phyloP scores from a whole-genome alignment of 1,140 invertebrate genomes.

The Drosophila auraria region DNA sequence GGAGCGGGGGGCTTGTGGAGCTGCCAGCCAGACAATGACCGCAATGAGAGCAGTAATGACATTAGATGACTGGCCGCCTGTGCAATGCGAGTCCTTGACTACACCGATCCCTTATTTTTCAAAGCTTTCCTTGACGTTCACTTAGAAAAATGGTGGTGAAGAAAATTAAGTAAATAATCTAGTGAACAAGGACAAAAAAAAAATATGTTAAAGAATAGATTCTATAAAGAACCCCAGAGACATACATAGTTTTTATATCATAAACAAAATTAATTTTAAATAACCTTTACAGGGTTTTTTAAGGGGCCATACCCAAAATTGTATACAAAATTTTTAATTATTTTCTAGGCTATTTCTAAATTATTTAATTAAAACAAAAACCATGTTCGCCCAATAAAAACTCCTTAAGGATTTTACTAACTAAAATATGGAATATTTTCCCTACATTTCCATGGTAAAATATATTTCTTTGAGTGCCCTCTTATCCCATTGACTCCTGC shows the following conservation, averaged over 20 bases:
- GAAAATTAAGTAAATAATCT: not conserved
- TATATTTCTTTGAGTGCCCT: conserved; percentile 12
- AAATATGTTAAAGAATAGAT: not conserved
- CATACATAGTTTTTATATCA: no score
- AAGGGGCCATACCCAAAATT: no score
- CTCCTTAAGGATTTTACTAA: not conserved
- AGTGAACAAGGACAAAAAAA: not conserved
- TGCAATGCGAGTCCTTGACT: conserved; percentile 16
- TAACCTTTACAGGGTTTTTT: no score
- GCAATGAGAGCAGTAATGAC: conserved; percentile 78
- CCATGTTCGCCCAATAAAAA: no score
- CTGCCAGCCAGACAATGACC: conserved; percentile 58
- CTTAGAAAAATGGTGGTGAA: not conserved
- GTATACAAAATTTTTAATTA: not conserved
- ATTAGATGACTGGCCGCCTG: conserved; percentile 55
- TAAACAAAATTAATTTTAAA: no score
- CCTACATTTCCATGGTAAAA: not conserved
- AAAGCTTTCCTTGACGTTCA: not conserved
- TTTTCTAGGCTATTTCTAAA: not conserved
- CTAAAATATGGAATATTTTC: not conserved
- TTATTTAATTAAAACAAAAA: not conserved
- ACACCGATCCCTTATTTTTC: conserved; percentile 6
- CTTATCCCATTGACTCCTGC: conserved; percentile 46
- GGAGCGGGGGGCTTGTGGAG: conserved; percentile 1
- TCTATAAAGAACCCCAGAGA: no score